Percentiles rank a stretch among this genome's conserved stretches.
phyloP scores from a whole-genome alignment of 2,888 invertebrate genomes.

The Lasioglossum marginatum region DNA sequence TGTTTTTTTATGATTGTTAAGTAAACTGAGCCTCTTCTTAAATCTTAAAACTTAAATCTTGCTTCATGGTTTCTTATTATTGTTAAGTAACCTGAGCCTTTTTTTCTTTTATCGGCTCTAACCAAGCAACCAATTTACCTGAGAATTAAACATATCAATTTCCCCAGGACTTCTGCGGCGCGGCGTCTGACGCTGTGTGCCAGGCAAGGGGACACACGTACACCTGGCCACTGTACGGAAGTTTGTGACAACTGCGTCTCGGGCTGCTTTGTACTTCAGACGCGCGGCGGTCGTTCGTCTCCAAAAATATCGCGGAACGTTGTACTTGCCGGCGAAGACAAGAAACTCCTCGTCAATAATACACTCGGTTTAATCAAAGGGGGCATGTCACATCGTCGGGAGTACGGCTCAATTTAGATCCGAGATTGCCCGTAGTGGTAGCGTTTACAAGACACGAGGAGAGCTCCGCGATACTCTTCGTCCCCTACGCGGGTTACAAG shows the following conservation, averaged over 20 bases:
- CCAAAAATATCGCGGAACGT: conserved; percentile 8
- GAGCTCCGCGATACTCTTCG: conserved; percentile 5
- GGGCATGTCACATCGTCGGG: conserved; percentile 34
- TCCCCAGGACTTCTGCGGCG: background rate
- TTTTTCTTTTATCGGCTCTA: background rate
- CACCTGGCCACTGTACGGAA: background rate
- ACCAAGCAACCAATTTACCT: background rate
- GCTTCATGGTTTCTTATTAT: too few species aligned
- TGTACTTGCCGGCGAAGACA: conserved; percentile 18
- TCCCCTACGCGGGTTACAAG: background rate
- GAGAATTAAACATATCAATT: background rate
- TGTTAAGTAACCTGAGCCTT: too few species aligned
- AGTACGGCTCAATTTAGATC: conserved; percentile 39
- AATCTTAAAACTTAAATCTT: background rate
- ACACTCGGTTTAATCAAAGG: conserved; percentile 48
- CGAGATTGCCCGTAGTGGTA: conserved; percentile 34
- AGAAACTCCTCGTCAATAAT: conserved; percentile 41
- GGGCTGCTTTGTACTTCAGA: background rate
- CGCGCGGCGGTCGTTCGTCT: background rate
- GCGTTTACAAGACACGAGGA: conserved; percentile 26
- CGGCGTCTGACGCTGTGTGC: background rate
- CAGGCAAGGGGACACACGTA: background rate
- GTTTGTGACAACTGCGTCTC: background rate
- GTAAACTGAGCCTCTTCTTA: too few species aligned
- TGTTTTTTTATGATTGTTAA: too few species aligned